phyloP scores from a whole-genome alignment of 2,888 invertebrate genomes.

The Zonitis immaculata region DNA sequence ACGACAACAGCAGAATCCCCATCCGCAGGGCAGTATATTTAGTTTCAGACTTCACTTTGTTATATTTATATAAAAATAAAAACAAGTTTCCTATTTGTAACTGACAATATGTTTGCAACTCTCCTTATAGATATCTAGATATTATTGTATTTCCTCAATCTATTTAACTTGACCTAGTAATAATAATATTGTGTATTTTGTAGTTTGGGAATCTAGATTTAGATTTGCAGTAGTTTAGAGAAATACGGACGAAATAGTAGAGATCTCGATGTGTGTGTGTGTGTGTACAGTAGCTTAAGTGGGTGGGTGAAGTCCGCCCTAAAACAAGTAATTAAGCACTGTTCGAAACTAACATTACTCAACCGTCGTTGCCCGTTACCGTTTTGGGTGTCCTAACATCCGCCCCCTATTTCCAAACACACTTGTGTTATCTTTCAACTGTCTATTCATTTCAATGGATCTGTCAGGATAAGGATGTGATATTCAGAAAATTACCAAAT shows the following conservation, averaged over 20 bases:
- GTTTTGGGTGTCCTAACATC: slow-evolving; percentile 9
- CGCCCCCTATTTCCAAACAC: slow-evolving; percentile 11
- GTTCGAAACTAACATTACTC: slow-evolving; percentile 28
- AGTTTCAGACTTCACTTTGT: too few species aligned
- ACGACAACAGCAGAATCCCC: too few species aligned
- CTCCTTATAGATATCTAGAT: too few species aligned
- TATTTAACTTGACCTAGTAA: neutral
- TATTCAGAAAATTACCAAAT: slow-evolving; percentile 23
- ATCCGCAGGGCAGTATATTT: neutral
- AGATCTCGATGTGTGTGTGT: too few species aligned
- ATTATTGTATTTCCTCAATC: too few species aligned
- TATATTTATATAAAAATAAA: too few species aligned
- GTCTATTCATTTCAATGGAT: slow-evolving; percentile 19
- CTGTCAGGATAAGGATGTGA: slow-evolving; percentile 19
- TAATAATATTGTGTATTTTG: neutral
- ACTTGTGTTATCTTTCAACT: slow-evolving; percentile 25
- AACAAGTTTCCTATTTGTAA: neutral
- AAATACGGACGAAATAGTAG: too few species aligned
- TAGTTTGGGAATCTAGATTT: neutral
- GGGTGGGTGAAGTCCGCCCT: slow-evolving; percentile 23
- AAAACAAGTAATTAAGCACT: slow-evolving; percentile 26
- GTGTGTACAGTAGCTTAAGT: slow-evolving; percentile 5
- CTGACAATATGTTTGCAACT: neutral
- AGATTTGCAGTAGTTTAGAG: neutral
- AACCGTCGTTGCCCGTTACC: slow-evolving; percentile 15